A percentile compares a stretch with the other conserved stretches of the same genome.
Evolutionary conservation across 2,113 vertebrate genomes (phyloP).

Genomic region (human): GRCh38 chr17:72906001-72906500

Average conservation of each 20-base stretch:
- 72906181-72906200: neutral
- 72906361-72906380: neutral
- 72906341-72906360: accelerated
- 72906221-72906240: accelerated
- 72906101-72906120: neutral
- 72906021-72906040: too few species aligned
- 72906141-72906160: neutral
- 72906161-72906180: neutral
- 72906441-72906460: neutral
- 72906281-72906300: neutral
- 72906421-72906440: neutral
- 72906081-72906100: neutral
- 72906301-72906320: neutral
- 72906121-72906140: neutral
- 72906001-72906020: too few species aligned
- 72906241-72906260: too few species aligned
- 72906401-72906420: neutral
- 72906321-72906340: neutral
- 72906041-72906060: accelerated
- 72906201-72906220: neutral
- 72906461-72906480: neutral
- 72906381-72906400: accelerated
- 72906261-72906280: neutral
- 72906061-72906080: neutral
- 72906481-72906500: neutral